phyloP scores from a whole-genome alignment of 1,140 invertebrate species.

The Venturia canescens region DNA sequence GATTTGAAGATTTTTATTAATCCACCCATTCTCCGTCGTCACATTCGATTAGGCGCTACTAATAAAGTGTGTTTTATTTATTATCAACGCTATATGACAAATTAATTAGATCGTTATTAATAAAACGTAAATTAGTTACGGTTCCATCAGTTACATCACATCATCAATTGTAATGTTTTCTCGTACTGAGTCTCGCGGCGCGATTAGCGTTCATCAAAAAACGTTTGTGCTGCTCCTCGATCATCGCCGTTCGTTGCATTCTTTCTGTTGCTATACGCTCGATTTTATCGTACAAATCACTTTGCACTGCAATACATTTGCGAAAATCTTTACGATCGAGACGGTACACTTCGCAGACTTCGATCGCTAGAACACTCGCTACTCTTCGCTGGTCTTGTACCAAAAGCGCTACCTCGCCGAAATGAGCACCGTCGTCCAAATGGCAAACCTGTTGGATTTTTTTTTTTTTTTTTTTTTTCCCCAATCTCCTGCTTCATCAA shows the following conservation, averaged over 20 bases:
- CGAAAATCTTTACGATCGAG: constrained; percentile 76
- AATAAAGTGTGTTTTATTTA: not conserved
- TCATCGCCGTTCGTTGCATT: constrained; percentile 65
- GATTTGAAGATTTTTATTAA: not conserved
- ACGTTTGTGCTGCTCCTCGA: constrained; percentile 69
- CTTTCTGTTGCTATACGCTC: constrained; percentile 67
- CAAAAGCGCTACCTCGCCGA: constrained; percentile 77
- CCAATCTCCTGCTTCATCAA: not conserved
- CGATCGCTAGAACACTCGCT: constrained; percentile 70
- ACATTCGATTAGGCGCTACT: too few relatives aligned
- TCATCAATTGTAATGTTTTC: not conserved
- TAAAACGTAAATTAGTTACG: not conserved
- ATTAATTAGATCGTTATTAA: not conserved
- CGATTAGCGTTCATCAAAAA: constrained; percentile 46
- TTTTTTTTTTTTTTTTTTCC: constrained; percentile 15
- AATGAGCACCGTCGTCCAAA: constrained; percentile 77
- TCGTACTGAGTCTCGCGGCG: not conserved
- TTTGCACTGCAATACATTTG: constrained; percentile 66
- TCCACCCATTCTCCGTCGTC: not conserved
- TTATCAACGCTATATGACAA: not conserved
- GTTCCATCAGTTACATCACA: constrained; percentile 31
- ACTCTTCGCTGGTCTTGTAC: constrained; percentile 70
- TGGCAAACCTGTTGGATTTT: constrained; percentile 73
- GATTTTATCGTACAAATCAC: constrained; percentile 66
- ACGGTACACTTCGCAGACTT: constrained; percentile 72